Percentiles rank a stretch among this genome's conserved stretches.
phyloP scores from a whole-genome alignment of 2,797 vertebrate species.

The Chiloscyllium punctatum region DNA sequence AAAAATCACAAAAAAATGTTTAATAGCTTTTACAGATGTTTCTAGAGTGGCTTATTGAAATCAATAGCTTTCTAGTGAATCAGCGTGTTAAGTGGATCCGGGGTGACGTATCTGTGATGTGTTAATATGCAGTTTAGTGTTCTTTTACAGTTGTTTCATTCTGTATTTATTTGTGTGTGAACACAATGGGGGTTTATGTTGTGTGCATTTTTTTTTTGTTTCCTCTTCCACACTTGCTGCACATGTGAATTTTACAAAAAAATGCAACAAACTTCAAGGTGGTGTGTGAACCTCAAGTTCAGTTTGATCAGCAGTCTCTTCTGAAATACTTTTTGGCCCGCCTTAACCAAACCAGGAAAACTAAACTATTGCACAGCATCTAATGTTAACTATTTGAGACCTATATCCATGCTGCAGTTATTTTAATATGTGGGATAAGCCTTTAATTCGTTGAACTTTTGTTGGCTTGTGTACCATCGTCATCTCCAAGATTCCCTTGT shows the following conservation, averaged over 20 bases:
- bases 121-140: slow-evolving; percentile 57
- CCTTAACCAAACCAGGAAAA: background rate
- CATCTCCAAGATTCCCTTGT: background rate
- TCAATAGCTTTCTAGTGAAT: slow-evolving; percentile 79
- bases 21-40: slow-evolving; percentile 96
- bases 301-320: slow-evolving; percentile 24
- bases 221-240: slow-evolving; percentile 12
- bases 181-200: slow-evolving; percentile 34
- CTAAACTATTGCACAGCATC: background rate
- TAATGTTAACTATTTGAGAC: slow-evolving; percentile 9
- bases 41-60: slow-evolving; percentile 98
- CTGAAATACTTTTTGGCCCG: slow-evolving; percentile 10
- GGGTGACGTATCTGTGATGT: slow-evolving; percentile 65
- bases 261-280: background rate
- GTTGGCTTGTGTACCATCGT: background rate
- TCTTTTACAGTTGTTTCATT: slow-evolving; percentile 35
- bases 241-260: background rate
- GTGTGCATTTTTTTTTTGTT: background rate
- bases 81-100: slow-evolving; percentile 67
- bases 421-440: background rate
- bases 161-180: slow-evolving; percentile 37
- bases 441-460: slow-evolving; percentile 18
- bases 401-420: background rate
- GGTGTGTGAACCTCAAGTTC: background rate
- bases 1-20: slow-evolving; percentile 62